These are phyloP conservation scores for Stenurella melanura DNA, from an alignment of 2,888 invertebrate species.

Conservation along the genomic window DNA sequence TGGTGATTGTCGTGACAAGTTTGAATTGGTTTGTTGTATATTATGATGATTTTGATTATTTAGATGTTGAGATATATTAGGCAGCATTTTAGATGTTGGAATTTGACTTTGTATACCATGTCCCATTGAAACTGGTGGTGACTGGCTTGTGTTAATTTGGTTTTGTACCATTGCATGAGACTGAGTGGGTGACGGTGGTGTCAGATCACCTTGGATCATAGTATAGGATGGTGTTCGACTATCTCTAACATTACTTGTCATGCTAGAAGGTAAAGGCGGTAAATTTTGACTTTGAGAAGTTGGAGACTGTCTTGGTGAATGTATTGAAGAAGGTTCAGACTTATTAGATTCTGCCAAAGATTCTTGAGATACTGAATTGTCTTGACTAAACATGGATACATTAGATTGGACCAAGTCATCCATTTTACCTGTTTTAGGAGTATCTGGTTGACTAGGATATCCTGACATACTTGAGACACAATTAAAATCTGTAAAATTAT, in stretches of 20 bases:
- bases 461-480: constrained; percentile 72
- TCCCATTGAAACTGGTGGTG: constrained; percentile 47
- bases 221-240: constrained; percentile 43
- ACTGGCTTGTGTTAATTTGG: constrained; percentile 49
- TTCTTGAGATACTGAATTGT: constrained; percentile 69
- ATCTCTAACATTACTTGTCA: constrained; percentile 48
- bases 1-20: constrained; percentile 8
- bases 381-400: constrained; percentile 65
- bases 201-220: constrained; percentile 43
- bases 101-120: constrained; percentile 51
- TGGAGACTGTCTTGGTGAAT: constrained; percentile 49
- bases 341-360: constrained; percentile 65
- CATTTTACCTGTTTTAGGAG: constrained; percentile 70
- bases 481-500: constrained; percentile 71
- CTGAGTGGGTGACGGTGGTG: constrained; percentile 53
- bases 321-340: constrained; percentile 59
- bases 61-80: constrained; percentile 52
- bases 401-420: constrained; percentile 70
- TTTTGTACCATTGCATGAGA: constrained; percentile 53
- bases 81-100: constrained; percentile 51
- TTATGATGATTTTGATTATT: constrained; percentile 32
- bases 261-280: constrained; percentile 47
- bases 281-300: constrained; percentile 55
- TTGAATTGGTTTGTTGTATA: constrained; percentile 32
- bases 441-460: constrained; percentile 65